Evolutionary conservation across 1,140 invertebrate species (phyloP).

Genomic region (Leucophenga varia): DNA sequence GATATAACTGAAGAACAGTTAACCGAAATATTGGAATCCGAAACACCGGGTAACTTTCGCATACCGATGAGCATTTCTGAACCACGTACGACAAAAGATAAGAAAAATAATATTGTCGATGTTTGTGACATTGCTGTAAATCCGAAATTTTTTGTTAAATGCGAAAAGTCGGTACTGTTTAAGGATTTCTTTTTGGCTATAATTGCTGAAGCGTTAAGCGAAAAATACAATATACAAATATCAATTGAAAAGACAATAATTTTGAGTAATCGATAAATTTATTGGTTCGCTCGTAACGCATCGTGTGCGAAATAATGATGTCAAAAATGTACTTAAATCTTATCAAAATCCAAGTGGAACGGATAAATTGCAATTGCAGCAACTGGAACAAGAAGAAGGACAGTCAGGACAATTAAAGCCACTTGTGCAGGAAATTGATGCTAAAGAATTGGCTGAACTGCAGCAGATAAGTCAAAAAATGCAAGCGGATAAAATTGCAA

Average conservation of each 20-base stretch:
- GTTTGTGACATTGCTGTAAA: constrained; percentile 80
- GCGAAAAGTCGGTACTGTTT: constrained; percentile 68
- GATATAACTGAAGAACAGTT: constrained; percentile 79
- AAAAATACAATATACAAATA: constrained; percentile 72
- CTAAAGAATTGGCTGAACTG: constrained; percentile 32
- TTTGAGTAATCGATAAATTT: constrained; percentile 63
- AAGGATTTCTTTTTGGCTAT: constrained; percentile 75
- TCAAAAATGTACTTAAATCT: constrained; percentile 49
- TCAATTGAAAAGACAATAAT: constrained; percentile 63
- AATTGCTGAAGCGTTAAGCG: constrained; percentile 71
- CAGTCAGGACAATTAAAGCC: neutral
- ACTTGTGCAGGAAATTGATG: constrained; percentile 49
- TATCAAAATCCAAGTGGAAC: constrained; percentile 41
- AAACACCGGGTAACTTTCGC: constrained; percentile 70
- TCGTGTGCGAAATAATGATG: constrained; percentile 68
- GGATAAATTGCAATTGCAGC: constrained; percentile 29
- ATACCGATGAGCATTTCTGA: constrained; percentile 89
- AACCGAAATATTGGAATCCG: constrained; percentile 68
- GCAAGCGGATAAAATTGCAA: constrained; percentile 9
- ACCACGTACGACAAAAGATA: constrained; percentile 75
- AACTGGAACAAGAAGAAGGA: constrained; percentile 2
- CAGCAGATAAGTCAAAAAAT: constrained; percentile 25
- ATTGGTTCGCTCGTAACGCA: constrained; percentile 74
- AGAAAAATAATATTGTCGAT: constrained; percentile 68
- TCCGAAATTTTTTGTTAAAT: constrained; percentile 70